phyloP scores from a whole-genome alignment of 2,113 vertebrate species.

The Aythya baeri region DNA sequence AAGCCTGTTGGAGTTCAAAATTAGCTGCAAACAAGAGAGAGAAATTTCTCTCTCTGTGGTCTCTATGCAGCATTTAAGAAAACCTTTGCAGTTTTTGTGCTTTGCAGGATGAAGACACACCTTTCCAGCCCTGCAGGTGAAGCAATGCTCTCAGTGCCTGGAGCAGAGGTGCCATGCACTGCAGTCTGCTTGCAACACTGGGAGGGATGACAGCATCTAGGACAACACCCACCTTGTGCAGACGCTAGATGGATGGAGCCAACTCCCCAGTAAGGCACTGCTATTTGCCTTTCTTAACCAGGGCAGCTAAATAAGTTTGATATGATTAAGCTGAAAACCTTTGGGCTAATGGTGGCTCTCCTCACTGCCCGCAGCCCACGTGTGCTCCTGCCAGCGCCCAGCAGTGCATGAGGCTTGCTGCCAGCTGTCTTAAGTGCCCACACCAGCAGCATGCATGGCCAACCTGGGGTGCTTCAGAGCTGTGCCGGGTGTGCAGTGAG shows the following conservation, averaged over 20 bases:
- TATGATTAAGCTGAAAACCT: neutral
- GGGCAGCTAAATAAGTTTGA: neutral
- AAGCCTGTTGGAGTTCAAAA: neutral
- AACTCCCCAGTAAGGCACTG: neutral
- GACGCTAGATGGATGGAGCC: neutral
- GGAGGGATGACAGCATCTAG: too few species aligned
- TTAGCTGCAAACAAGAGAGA: neutral
- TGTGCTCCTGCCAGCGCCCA: neutral
- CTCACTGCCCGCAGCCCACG: neutral
- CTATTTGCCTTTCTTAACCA: neutral
- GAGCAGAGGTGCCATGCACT: neutral
- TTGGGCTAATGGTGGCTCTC: too few species aligned
- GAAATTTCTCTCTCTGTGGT: neutral
- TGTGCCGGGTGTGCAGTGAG: neutral
- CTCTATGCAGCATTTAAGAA: neutral
- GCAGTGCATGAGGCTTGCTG: neutral
- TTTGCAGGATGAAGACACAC: neutral
- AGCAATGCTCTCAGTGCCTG: neutral
- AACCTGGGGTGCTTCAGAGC: neutral
- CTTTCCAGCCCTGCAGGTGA: neutral
- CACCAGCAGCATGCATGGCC: neutral
- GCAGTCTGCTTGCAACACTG: neutral
- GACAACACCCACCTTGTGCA: neutral
- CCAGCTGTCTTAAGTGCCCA: neutral
- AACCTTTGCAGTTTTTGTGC: neutral